phyloP scores from a whole-genome alignment of 2,113 vertebrate species.

The Oncorhynchus clarkii region DNA sequence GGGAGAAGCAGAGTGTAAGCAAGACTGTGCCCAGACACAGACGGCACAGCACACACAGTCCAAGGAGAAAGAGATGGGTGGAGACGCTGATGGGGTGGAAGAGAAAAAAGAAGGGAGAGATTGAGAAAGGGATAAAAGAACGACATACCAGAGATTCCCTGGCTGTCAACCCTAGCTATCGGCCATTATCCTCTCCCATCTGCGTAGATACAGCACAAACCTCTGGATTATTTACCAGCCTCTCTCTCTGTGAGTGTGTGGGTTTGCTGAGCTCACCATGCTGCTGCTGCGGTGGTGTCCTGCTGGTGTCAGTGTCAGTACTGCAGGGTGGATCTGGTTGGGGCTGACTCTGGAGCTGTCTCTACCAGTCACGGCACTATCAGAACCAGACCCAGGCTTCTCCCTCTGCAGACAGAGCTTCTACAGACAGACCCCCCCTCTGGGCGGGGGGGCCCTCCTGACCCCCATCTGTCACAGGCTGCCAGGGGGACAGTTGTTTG shows the following conservation, averaged over 20 bases:
- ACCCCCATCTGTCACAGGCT: constrained; percentile 62
- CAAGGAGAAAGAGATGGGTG: constrained; percentile 46
- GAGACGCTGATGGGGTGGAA: constrained; percentile 23
- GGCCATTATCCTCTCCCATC: constrained; percentile 46
- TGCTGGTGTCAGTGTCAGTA: constrained; percentile 51
- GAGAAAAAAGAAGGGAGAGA: constrained; percentile 24
- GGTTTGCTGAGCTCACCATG: constrained; percentile 55
- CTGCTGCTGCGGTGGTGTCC: constrained; percentile 39
- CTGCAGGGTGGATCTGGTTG: constrained; percentile 61
- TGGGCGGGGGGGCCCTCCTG: constrained; percentile 32
- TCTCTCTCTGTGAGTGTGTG: constrained; percentile 42
- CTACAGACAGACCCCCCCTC: constrained; percentile 65
- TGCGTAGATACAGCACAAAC: constrained; percentile 20
- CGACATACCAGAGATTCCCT: not conserved
- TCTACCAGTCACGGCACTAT: constrained; percentile 43
- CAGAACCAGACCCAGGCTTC: constrained; percentile 40
- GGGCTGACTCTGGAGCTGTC: constrained; percentile 55
- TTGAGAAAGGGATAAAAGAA: constrained; percentile 38
- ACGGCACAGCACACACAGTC: constrained; percentile 36
- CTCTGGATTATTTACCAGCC: constrained; percentile 65
- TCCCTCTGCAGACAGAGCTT: constrained; percentile 64
- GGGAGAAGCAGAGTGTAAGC: constrained; percentile 60
- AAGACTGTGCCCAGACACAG: constrained; percentile 60
- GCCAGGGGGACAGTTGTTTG: constrained; percentile 59
- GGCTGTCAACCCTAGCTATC: constrained; percentile 6